Evolutionary conservation across 1,140 invertebrate genomes (phyloP).

Genomic region (Apis cerana): DNA sequence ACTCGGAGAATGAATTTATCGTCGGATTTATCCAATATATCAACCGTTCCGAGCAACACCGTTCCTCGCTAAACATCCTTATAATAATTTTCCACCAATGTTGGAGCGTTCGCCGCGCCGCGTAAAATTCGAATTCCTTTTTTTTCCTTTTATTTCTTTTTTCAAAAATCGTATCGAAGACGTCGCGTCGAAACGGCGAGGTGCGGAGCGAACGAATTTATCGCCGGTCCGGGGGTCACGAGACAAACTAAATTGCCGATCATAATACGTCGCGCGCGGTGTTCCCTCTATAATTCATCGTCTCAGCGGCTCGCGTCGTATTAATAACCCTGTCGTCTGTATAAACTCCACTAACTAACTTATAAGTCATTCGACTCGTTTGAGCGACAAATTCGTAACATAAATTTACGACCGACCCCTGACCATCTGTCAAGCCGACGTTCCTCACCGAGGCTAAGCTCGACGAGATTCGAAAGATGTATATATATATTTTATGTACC

Average conservation of each 20-base stretch:
- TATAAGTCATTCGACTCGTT: conserved; percentile 49
- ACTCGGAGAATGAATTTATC: too few species aligned
- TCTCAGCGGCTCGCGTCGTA: conserved; percentile 15
- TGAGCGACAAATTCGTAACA: conserved; percentile 50
- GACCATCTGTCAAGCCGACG: conserved; percentile 25
- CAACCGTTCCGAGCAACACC: too few species aligned
- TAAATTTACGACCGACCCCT: conserved; percentile 55
- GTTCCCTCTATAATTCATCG: conserved; percentile 38
- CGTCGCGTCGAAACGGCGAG: not conserved
- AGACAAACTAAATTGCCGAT: conserved; percentile 53
- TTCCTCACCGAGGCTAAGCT: not conserved
- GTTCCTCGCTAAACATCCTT: too few species aligned
- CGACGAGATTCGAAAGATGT: conserved; percentile 11
- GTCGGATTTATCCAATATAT: too few species aligned
- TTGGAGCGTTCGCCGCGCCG: too few species aligned
- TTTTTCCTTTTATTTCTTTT: too few species aligned
- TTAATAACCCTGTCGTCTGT: conserved; percentile 48
- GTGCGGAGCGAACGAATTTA: conserved; percentile 13
- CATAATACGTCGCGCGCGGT: conserved; percentile 32
- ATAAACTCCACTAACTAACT: conserved; percentile 52
- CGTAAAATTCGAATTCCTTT: too few species aligned
- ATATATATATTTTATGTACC: conserved; percentile 44
- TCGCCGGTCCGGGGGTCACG: conserved; percentile 29
- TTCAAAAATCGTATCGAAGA: not conserved
- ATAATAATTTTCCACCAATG: too few species aligned